These are phyloP conservation scores for Marmota flaviventris DNA, from an alignment of 2,113 vertebrate species.

Conservation along the genomic window DNA sequence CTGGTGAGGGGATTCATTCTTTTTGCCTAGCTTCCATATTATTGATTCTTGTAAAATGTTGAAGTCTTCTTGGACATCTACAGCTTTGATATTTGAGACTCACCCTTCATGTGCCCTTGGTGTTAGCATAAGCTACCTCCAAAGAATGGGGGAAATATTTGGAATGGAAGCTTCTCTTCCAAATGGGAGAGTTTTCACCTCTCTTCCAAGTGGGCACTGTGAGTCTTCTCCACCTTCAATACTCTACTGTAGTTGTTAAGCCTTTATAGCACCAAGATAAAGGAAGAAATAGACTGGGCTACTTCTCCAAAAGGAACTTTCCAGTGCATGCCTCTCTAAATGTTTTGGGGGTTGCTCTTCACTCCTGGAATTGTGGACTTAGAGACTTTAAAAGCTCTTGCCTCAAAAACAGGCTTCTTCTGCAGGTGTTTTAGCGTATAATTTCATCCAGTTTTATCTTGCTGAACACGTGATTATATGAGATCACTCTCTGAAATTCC, in stretches of 20 bases:
- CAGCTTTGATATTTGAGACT: constrained; percentile 53
- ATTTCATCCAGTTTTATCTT: constrained; percentile 15
- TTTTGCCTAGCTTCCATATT: not conserved
- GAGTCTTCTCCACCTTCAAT: not conserved
- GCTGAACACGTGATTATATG: not conserved
- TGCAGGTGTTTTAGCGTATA: not conserved
- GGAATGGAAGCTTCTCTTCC: not conserved
- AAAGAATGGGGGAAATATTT: not conserved
- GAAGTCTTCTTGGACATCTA: not conserved
- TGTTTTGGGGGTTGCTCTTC: not conserved
- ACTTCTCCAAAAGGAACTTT: not conserved
- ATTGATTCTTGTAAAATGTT: not conserved
- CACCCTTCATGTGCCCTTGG: not conserved
- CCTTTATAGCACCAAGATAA: not conserved
- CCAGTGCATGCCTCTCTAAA: not conserved
- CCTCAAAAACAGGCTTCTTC: not conserved
- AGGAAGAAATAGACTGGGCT: not conserved
- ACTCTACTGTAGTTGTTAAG: not conserved
- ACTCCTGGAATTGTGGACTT: not conserved
- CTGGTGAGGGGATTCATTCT: not conserved
- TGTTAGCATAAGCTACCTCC: not conserved
- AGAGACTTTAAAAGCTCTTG: not conserved
- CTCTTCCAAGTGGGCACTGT: not conserved
- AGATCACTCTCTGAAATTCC: not conserved
- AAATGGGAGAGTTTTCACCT: not conserved